Conservation (phyloP, 2,113 vertebrate genomes). For the Crotalus tigris region DNA sequence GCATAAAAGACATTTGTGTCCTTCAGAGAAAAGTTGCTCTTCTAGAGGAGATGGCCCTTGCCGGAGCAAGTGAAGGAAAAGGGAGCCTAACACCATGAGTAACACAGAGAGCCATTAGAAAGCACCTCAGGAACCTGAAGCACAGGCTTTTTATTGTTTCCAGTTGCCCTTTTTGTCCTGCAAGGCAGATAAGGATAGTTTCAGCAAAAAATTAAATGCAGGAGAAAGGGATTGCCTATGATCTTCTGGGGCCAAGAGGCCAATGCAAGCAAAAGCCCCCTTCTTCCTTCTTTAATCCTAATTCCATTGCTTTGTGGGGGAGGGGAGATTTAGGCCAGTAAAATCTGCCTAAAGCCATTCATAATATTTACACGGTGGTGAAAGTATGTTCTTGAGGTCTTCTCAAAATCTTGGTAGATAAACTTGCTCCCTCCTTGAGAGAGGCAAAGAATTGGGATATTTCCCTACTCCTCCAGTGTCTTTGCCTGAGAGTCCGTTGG, state of each 20-base stretch:
- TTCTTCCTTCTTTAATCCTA: background rate
- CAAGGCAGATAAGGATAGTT: background rate
- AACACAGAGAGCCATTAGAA: accelerated
- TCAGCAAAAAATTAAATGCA: too few species aligned
- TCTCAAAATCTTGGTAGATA: background rate
- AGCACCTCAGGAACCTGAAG: background rate
- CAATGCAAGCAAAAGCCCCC: background rate
- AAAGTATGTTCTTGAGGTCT: background rate
- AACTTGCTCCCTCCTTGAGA: background rate
- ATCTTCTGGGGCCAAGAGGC: background rate
- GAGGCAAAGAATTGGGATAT: background rate
- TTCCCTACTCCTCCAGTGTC: background rate
- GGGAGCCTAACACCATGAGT: background rate
- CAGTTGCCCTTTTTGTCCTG: background rate
- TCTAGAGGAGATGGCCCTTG: slow-evolving; percentile 4
- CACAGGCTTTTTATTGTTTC: background rate
- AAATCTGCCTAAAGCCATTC: background rate
- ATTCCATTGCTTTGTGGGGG: background rate
- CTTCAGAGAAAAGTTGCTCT: slow-evolving; percentile 59
- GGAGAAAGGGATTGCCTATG: background rate
- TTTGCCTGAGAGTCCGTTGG: background rate
- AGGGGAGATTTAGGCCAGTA: background rate
- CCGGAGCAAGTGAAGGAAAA: background rate
- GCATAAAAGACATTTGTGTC: slow-evolving; percentile 41
- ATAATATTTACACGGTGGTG: background rate